Percentiles rank a stretch among this genome's conserved stretches.
Conservation (phyloP, 2,113 vertebrate species). For the Urocitellus parryii region DNA sequence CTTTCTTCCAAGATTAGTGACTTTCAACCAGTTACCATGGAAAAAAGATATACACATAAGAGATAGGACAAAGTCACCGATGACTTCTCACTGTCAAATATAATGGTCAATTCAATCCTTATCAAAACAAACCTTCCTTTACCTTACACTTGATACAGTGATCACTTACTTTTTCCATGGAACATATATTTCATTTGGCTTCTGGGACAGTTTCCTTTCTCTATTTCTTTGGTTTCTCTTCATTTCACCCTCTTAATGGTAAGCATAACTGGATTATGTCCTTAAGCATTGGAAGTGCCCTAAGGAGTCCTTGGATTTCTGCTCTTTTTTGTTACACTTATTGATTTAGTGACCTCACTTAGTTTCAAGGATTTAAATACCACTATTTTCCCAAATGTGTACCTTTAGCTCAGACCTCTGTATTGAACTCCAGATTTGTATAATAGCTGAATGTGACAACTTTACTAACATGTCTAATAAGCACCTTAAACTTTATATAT, state of each 20-base stretch:
- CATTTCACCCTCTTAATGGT: neutral
- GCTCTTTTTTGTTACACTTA: neutral
- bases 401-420: neutral
- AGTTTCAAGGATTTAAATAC: neutral
- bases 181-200: neutral
- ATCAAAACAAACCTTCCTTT: neutral
- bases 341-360: neutral
- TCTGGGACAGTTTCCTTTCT: neutral
- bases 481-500: neutral
- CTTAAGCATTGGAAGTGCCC: no score
- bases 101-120: neutral
- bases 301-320: neutral
- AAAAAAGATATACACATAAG: neutral
- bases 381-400: neutral
- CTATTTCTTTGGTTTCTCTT: neutral
- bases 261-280: no score
- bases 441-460: neutral
- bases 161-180: neutral
- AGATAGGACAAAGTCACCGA: neutral
- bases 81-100: neutral
- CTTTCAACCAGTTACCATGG: slow-evolving; percentile 9
- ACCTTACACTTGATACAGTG: neutral
- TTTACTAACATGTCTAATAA: neutral
- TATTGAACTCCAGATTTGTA: neutral
- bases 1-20: neutral